Percentiles rank a stretch among this genome's conserved stretches.
Evolutionary conservation across 1,140 invertebrate species (phyloP).

Genomic region (Polyergus mexicanus): DNA sequence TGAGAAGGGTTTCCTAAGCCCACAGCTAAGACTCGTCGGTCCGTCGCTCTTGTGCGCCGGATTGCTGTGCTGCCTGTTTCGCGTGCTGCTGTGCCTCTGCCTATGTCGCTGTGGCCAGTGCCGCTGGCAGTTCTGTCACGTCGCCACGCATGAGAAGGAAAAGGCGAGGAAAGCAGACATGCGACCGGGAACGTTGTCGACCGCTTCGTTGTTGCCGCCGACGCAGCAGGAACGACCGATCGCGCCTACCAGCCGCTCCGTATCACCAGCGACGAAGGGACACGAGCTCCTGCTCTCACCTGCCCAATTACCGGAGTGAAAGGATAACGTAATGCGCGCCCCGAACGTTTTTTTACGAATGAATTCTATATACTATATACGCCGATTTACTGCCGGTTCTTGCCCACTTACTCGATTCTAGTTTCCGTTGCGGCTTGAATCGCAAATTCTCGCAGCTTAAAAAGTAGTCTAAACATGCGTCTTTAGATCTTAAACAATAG

Average conservation of each 20-base stretch:
- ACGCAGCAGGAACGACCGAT: slow-evolving; percentile 58
- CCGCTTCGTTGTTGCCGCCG: slow-evolving; percentile 77
- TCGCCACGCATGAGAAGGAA: slow-evolving; percentile 75
- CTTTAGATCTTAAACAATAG: slow-evolving; percentile 80
- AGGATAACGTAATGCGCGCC: slow-evolving; percentile 56
- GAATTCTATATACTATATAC: slow-evolving; percentile 67
- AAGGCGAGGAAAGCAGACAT: slow-evolving; percentile 76
- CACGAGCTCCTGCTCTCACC: slow-evolving; percentile 83
- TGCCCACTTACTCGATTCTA: slow-evolving; percentile 64
- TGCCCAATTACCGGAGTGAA: slow-evolving; percentile 82
- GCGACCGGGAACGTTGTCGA: slow-evolving; percentile 73
- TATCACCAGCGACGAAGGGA: slow-evolving; percentile 74
- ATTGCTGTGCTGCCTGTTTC: slow-evolving; percentile 88
- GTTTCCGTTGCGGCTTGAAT: slow-evolving; percentile 66
- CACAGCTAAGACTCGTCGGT: slow-evolving; percentile 93
- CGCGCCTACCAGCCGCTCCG: slow-evolving; percentile 67
- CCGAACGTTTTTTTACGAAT: slow-evolving; percentile 77
- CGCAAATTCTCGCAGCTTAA: slow-evolving; percentile 69
- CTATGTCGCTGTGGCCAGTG: slow-evolving; percentile 86
- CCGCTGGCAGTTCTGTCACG: slow-evolving; percentile 79
- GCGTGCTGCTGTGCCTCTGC: slow-evolving; percentile 89
- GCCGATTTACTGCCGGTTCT: slow-evolving; percentile 82
- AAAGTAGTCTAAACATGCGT: slow-evolving; percentile 76
- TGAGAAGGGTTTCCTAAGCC: slow-evolving; percentile 95
- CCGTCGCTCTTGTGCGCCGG: slow-evolving; percentile 91